Conservation (phyloP, 2,888 invertebrate species). For the Dascillus cervinus region DNA sequence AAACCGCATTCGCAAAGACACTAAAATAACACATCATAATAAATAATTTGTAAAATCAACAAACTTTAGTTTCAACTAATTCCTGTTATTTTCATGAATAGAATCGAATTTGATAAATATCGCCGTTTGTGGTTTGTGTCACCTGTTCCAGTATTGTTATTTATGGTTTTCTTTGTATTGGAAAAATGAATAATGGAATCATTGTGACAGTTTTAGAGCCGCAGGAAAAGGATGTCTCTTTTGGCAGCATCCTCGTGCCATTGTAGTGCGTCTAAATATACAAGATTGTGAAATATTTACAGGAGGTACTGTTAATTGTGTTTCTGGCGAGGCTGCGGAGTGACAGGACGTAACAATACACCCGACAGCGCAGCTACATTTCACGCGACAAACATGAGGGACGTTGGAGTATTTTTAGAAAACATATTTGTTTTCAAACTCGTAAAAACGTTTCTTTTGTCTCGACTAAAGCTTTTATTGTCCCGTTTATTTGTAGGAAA, state of each 20-base stretch:
- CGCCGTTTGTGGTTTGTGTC: too few relatives aligned
- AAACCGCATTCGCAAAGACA: too few relatives aligned
- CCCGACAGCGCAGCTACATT: too few relatives aligned
- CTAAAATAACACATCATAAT: too few relatives aligned
- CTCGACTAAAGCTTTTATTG: constrained; percentile 13
- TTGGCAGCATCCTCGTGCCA: constrained; percentile 13
- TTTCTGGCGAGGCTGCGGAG: constrained; percentile 20
- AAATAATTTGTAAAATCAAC: too few relatives aligned
- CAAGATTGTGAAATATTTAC: constrained; percentile 21
- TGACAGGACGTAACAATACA: constrained; percentile 24
- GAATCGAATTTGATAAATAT: too few relatives aligned
- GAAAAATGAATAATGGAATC: too few relatives aligned
- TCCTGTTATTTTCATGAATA: too few relatives aligned
- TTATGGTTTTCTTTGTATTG: too few relatives aligned
- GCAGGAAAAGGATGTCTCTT: constrained; percentile 7
- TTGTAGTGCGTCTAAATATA: constrained; percentile 19
- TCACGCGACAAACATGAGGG: constrained; percentile 14
- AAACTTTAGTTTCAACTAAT: too few relatives aligned
- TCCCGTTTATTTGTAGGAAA: constrained; percentile 19
- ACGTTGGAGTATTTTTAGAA: constrained; percentile 21
- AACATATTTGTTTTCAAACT: constrained; percentile 23
- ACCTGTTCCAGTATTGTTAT: too few relatives aligned
- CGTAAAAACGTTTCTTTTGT: constrained; percentile 7
- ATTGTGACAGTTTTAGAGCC: constrained; percentile 13
- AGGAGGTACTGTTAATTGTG: constrained; percentile 23